Evolutionary conservation across 2,113 vertebrate genomes (phyloP), one percentile per base, ranked within the genome.

Genomic region (Xyliphius kryptos): DNA sequence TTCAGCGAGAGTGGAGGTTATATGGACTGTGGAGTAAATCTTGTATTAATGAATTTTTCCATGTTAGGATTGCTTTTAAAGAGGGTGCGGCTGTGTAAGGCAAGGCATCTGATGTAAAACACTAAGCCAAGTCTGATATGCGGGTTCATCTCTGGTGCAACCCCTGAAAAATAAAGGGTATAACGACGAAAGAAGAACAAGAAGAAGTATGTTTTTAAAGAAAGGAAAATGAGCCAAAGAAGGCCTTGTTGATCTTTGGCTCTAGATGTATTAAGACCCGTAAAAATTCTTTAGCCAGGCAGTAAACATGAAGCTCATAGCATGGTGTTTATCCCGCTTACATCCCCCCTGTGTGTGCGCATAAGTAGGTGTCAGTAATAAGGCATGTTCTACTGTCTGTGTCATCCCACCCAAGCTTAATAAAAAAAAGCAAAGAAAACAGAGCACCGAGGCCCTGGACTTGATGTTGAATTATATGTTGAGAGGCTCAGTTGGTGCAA

Each of bases 211-310:
- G n/a, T n/a, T n/a, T n/a, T n/a, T n/a, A n/a, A n/a, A n/a, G n/a
- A n/a, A n/a, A n/a, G n/a, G n/a, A n/a, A n/a, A 52, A 60, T 50
- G 54, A 32, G 53, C 5, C 22, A 47, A 46, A 20, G 17, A 50
- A 51, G 40, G 63, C 58, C 79, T 83, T 47, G 77, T 81, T 85
- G 82, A n/a, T n/a, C n/a, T n/a, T n/a, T n/a, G n/a, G n/a, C n/a
- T 80, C 68, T 44, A 62, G 65, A 40, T 68, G 64, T 70, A 65
- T 77, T 75, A 62, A 59, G 74, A 75, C 83, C 82, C 76, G 47
- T 83, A 81, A 86, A 86, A 76, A 7, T 32, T 63, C 52, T 70
- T 74, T 73, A 66, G 36, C 71, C 69, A 72, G 74, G 74, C 79
- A 78, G 77, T 83, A 83, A 83, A 83, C 67, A 50, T 47, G 6